Evolutionary conservation across 2,888 invertebrate genomes (phyloP), one percentile per base, ranked within the genome.

Genomic region (Trissolcus brochymenae): DNA sequence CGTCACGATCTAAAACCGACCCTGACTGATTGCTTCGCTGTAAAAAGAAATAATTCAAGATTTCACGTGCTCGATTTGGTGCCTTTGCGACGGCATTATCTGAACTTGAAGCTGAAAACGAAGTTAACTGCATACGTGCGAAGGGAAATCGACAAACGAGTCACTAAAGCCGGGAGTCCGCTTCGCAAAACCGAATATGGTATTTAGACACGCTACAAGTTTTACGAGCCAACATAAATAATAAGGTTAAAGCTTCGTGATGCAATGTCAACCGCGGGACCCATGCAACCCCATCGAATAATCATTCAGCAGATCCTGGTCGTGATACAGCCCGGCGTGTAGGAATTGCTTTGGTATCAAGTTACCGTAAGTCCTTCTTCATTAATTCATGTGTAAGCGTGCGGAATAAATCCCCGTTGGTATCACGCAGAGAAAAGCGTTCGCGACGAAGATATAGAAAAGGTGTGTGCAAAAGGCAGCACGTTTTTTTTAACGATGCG

Each of bases 181-280:
- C 79, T 68, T 61, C 55, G 66, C 13, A 75, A 55, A 61, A 56
- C 66, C 59, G 81, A 82, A 82, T 84, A 87, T 84, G 81, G 84
- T 83, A 82, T 79, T 83, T 80, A 82, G 82, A 83, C 87, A 87
- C 87, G 87, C 87, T 82, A 87, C 85, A 87, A 87, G 86, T 87
- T 87, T 88, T 86, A 88, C 85, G 87, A 86, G 83, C 83, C 82
- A 82, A 79, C 83, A 87, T 87, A 88, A 88, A 88, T 88, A 87
- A 88, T 82, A 82, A 82, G 84, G 85, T 85, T 87, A 86, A 85
- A 85, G 82, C 82, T 86, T 85, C 86, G 86, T 86, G 87, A 87
- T 86, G 85, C 84, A 83, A 80, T 85, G 87, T 86, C 86, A 86
- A 86, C 84, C 81, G 71, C 71, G 78, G 67, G 70, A n/a, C 61